These are phyloP conservation scores for Hyposoter didymator DNA, from an alignment of 2,888 invertebrate genomes.

Conservation along the genomic window DNA sequence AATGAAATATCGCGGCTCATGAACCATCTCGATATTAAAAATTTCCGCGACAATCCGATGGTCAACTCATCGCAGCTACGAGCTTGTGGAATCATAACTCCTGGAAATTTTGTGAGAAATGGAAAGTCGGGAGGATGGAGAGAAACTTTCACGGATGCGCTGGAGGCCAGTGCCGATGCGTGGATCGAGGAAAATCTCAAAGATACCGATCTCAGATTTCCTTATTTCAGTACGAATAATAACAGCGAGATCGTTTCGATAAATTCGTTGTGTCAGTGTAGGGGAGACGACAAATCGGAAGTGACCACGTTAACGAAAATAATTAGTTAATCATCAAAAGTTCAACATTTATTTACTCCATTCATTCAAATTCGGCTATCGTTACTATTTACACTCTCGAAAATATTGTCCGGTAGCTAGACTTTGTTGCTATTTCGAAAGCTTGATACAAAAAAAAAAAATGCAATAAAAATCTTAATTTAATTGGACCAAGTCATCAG, in stretches of 20 bases:
- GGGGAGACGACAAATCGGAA: conserved; percentile 24
- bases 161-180: conserved; percentile 87
- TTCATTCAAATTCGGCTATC: no score
- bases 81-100: conserved; percentile 87
- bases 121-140: conserved; percentile 88
- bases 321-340: neutral
- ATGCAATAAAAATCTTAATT: neutral
- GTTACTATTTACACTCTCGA: no score
- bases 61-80: conserved; percentile 90
- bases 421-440: no score
- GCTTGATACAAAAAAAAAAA: neutral
- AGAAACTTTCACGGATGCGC: conserved; percentile 88
- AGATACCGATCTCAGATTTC: conserved; percentile 87
- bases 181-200: conserved; percentile 89
- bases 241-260: conserved; percentile 38
- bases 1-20: conserved; percentile 87
- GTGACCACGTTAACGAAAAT: neutral
- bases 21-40: conserved; percentile 91
- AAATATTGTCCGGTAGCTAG: no score
- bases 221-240: conserved; percentile 74
- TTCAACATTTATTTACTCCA: no score
- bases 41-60: conserved; percentile 91
- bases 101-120: conserved; percentile 87
- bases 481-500: neutral
- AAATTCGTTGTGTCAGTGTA: conserved; percentile 3